A percentile compares a stretch with the other conserved stretches of the same genome.
phyloP scores from a whole-genome alignment of 2,113 vertebrate species.

The Pterocles gutturalis region DNA sequence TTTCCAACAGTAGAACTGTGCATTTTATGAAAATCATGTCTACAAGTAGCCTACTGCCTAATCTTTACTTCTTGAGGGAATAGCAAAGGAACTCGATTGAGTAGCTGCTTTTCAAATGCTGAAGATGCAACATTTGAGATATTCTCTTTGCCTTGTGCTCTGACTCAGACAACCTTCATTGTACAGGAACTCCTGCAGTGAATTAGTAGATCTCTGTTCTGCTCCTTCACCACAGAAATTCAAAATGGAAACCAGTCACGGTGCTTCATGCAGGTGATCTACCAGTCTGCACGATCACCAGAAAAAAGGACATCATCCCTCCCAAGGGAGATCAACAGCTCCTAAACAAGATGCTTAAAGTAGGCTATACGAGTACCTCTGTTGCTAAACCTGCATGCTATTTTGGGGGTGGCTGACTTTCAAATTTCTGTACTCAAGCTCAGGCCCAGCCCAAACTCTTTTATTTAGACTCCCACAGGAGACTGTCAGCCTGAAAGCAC shows the following conservation, averaged over 20 bases:
- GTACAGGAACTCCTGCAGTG: accelerated
- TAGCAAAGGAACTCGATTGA: neutral
- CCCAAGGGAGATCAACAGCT: neutral
- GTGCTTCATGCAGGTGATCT: neutral
- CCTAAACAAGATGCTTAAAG: neutral
- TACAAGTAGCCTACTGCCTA: neutral
- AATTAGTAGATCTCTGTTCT: accelerated
- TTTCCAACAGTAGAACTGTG: neutral
- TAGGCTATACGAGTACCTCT: neutral
- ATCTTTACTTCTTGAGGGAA: neutral
- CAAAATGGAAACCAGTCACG: neutral
- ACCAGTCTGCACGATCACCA: neutral
- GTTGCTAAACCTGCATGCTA: neutral
- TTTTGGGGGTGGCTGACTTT: neutral
- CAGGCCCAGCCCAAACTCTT: neutral
- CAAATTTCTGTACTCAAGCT: neutral
- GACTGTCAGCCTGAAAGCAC: neutral
- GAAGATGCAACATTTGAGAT: neutral
- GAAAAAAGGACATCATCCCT: neutral
- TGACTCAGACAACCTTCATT: neutral
- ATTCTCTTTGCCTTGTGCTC: neutral
- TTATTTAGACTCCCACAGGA: neutral
- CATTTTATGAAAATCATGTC: neutral
- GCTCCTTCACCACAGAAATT: neutral
- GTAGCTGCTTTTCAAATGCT: neutral